These are phyloP conservation scores for Agrochola circellaris DNA, from an alignment of 2,888 invertebrate genomes.

Conservation along the genomic window DNA sequence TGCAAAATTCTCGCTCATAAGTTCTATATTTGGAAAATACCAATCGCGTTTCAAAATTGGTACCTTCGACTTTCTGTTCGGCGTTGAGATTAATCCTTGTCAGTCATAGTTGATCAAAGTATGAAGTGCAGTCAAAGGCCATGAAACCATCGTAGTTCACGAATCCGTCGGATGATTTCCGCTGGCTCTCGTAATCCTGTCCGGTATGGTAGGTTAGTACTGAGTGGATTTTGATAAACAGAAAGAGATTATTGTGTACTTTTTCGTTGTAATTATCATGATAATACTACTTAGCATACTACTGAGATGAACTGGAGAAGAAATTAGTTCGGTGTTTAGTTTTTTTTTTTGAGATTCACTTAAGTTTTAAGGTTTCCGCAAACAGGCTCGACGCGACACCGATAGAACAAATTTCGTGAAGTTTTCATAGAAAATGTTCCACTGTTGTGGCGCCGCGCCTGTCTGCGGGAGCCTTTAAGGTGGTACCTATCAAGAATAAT, in stretches of 20 bases:
- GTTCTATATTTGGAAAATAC: neutral
- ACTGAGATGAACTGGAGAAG: neutral
- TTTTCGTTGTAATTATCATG: neutral
- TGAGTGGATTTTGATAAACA: neutral
- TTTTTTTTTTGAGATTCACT: neutral
- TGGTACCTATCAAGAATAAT: neutral
- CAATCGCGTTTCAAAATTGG: neutral
- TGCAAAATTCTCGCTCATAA: neutral
- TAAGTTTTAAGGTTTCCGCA: neutral
- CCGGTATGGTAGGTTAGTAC: neutral
- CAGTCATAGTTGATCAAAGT: slow-evolving; percentile 1
- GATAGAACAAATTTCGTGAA: too few species aligned
- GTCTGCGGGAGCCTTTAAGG: too few species aligned
- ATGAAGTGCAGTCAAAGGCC: slow-evolving; percentile 9
- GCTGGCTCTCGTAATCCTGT: slow-evolving; percentile 5
- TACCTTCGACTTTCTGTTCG: neutral
- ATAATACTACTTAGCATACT: neutral
- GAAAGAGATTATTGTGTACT: slow-evolving; percentile 3
- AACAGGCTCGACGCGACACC: too few species aligned
- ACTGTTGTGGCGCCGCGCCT: too few species aligned
- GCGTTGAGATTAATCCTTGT: slow-evolving; percentile 13
- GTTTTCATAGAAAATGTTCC: too few species aligned
- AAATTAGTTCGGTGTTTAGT: neutral
- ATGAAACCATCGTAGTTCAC: slow-evolving; percentile 35
- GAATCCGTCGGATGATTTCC: slow-evolving; percentile 6